Conservation (phyloP, 2,113 vertebrate genomes). For the Tichodroma muraria region DNA sequence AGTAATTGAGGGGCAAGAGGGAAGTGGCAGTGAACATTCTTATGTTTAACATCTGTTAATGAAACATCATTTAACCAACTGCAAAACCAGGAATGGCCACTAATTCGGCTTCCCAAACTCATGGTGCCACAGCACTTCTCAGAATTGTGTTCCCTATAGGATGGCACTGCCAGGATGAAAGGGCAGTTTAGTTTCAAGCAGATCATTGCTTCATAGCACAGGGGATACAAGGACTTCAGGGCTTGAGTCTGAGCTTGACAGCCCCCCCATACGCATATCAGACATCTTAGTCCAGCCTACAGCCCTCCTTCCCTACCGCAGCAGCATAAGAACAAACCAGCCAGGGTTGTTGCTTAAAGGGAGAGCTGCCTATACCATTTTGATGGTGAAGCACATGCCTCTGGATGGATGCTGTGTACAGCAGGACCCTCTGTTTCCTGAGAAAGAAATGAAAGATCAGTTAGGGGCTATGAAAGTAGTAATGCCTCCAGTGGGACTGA, state of each 20-base stretch:
- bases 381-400: neutral
- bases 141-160: neutral
- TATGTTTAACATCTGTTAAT: neutral
- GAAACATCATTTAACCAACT: neutral
- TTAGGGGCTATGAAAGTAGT: neutral
- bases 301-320: neutral
- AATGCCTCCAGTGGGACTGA: neutral
- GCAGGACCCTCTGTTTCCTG: neutral
- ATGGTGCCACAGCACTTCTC: neutral
- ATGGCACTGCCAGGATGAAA: neutral
- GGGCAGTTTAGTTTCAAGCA: neutral
- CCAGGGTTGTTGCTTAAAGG: neutral
- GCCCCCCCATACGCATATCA: neutral
- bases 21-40: neutral
- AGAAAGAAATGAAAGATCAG: neutral
- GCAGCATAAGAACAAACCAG: neutral
- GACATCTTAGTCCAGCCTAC: neutral
- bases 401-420: neutral
- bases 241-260: neutral
- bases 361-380: neutral
- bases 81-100: neutral
- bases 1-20: neutral
- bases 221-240: neutral
- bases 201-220: neutral
- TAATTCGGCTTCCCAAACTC: neutral